phyloP scores from a whole-genome alignment of 1,140 invertebrate species.

The Globodera rostochiensis region DNA sequence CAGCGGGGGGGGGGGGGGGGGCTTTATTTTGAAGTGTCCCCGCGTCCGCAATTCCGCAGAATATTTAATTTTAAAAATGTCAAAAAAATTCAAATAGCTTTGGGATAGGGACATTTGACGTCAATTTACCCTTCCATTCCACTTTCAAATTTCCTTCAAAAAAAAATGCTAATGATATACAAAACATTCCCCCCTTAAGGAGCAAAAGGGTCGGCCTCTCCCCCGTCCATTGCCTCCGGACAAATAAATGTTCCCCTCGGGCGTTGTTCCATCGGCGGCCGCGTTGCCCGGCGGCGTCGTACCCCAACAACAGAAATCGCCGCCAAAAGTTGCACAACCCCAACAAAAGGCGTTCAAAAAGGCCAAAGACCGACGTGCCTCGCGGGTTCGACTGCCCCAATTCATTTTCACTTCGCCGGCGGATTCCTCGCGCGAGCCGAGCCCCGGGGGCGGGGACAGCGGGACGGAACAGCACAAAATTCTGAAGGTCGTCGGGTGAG shows the following conservation, averaged over 20 bases:
- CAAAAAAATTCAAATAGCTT: no score
- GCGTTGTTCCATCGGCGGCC: neutral
- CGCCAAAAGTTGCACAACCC: neutral
- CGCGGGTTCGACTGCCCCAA: slow-evolving; percentile 9
- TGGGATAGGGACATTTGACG: no score
- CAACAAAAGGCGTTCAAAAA: neutral
- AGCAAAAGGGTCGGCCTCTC: no score
- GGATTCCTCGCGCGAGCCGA: slow-evolving; percentile 18
- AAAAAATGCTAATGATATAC: no score
- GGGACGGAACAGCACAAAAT: neutral
- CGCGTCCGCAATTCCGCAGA: no score
- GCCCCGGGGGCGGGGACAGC: slow-evolving; percentile 1
- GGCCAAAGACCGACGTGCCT: neutral
- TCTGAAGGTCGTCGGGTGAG: neutral
- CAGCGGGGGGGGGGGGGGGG: no score
- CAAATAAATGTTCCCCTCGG: neutral
- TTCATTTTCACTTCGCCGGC: slow-evolving; percentile 22
- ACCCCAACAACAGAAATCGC: neutral
- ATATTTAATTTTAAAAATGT: no score
- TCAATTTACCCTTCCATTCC: no score
- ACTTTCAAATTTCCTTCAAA: no score
- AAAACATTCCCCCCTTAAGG: no score
- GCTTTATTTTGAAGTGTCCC: no score
- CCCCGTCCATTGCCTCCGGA: no score
- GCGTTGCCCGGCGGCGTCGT: neutral